phyloP scores from a whole-genome alignment of 2,888 invertebrate genomes.

The Cantharis rustica region DNA sequence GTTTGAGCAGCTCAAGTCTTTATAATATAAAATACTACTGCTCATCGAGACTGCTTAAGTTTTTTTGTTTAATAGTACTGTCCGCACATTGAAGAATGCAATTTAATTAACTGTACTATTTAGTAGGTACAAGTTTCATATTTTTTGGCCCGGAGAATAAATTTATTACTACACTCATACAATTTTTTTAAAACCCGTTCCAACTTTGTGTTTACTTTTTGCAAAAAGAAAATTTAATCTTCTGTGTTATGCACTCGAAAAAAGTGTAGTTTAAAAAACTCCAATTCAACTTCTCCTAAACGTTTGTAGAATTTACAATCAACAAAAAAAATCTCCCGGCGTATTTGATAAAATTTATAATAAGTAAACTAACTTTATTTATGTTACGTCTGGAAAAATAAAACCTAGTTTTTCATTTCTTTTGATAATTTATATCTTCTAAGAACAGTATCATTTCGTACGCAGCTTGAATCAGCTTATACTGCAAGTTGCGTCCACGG shows the following conservation, averaged over 20 bases:
- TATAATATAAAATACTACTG: conserved; percentile 10
- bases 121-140: not conserved
- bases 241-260: not conserved
- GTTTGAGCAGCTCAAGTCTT: conserved; percentile 17
- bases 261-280: not conserved
- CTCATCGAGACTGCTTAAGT: conserved; percentile 8
- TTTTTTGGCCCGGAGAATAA: not conserved
- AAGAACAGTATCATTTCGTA: conserved; percentile 24
- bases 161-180: not conserved
- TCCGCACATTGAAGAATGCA: conserved; percentile 10
- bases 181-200: not conserved
- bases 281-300: not conserved
- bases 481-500: conserved; percentile 46
- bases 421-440: conserved; percentile 14
- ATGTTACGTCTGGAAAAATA: not conserved
- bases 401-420: conserved; percentile 1
- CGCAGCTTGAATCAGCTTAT: conserved; percentile 24
- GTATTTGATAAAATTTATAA: not conserved
- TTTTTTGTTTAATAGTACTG: conserved; percentile 6
- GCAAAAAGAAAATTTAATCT: not conserved
- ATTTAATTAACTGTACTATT: conserved; percentile 6
- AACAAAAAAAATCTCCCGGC: not conserved
- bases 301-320: not conserved
- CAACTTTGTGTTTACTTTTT: not conserved
- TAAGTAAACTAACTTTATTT: not conserved